phyloP scores from a whole-genome alignment of 2,113 vertebrate genomes.

The Heteronetta atricapilla region DNA sequence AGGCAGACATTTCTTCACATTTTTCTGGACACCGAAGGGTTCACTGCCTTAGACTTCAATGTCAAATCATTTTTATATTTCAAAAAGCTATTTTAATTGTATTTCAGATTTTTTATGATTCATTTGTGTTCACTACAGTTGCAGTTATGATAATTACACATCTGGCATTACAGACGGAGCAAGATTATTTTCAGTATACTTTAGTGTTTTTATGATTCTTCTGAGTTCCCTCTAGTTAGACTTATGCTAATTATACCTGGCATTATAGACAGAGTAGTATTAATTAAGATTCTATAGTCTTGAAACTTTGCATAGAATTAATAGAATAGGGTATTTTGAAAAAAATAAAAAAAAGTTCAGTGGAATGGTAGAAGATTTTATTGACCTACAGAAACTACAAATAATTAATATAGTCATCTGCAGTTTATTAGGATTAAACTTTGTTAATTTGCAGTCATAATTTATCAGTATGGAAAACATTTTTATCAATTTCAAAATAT shows the following conservation, averaged over 20 bases:
- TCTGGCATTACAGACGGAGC: not conserved
- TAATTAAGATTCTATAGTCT: not conserved
- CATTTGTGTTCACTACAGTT: not conserved
- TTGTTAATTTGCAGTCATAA: not conserved
- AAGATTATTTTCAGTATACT: constrained; percentile 16
- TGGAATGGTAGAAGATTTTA: not conserved
- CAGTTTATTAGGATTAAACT: not conserved
- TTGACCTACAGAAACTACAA: not conserved
- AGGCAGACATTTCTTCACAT: accelerated
- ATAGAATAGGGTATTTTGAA: not conserved
- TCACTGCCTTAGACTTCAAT: not conserved
- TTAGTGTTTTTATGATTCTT: not conserved
- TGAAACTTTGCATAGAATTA: not conserved
- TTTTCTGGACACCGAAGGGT: not conserved
- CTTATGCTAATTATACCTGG: not conserved
- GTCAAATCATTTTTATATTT: not conserved
- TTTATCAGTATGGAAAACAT: not conserved
- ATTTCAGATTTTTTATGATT: not conserved
- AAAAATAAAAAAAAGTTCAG: not conserved
- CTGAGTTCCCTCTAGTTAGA: not conserved
- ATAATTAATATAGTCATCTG: not conserved
- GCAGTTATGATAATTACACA: not conserved
- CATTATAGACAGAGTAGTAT: not conserved
- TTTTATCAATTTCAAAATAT: not conserved
- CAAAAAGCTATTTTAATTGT: not conserved